Base-by-base conservation (phyloP, 2,113 vertebrate species). In the Melanocharis versteri region DNA sequence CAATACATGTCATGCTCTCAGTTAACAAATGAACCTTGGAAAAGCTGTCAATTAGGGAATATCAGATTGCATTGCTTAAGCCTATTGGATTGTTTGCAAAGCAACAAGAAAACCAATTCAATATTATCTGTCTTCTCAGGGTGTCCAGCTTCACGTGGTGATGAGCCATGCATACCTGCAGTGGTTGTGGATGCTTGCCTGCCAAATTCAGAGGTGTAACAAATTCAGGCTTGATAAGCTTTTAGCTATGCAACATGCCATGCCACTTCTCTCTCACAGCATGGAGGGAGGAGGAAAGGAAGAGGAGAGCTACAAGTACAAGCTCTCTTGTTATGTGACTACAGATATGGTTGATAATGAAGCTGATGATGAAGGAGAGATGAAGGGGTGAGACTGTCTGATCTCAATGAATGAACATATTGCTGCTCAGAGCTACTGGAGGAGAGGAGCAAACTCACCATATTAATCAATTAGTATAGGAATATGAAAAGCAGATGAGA, bases 1-100 rank as follows among this genome's bases (percentile, higher is more conserved):
- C 84, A 91, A 90, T 80, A 90, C 35, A 69, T 90, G 94, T 91
- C 91, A 96, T 48, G 91, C 71, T 90, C 85, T 92, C 82, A 73
- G 94, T 70, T 90, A 97, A 93, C 94, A 96, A 97, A 97, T 96
- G 92, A 94, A 92, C 92, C 85, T 83, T 83, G 71, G 75, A 85
- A 94, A 94, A 91, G 91, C 82, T 93, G 93, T 94, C 92, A 95
- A 56, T 95, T 96, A 96, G 71, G 50, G 66, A 95, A 30, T 77
- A 95, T 91, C 82, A 85, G 57, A 76, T 53, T 54, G 79, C 75
- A 66, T 9, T 58, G 78, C 62, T 87, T 85, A 85, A 89, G 82
- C 37, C 54, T 51, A 45, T 83, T 68, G 64, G 85, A 86, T 35
- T 92, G 91, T 78, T 93, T 68, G 78, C 62, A 88, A 54, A 89